These are phyloP conservation scores for Philereme vetulata DNA, from an alignment of 2,888 invertebrate genomes.

Conservation along the genomic window DNA sequence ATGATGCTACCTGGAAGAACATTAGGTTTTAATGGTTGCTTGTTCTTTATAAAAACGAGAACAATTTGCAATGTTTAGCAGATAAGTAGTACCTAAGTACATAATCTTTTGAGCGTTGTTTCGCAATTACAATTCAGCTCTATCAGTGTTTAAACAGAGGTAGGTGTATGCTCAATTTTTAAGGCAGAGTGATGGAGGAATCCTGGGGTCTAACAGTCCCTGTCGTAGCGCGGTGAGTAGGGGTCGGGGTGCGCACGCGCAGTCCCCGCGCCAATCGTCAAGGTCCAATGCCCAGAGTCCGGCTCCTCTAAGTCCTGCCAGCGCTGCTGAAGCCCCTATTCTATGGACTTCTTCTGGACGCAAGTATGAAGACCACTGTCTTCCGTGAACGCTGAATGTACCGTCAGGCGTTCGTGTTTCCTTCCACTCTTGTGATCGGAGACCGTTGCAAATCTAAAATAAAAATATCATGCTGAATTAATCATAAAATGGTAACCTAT, in stretches of 20 bases:
- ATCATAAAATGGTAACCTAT: too few species aligned
- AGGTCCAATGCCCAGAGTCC: slow-evolving; percentile 92
- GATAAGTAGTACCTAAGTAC: neutral
- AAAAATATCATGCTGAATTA: slow-evolving; percentile 1
- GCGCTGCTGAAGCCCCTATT: slow-evolving; percentile 84
- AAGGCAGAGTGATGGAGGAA: slow-evolving; percentile 54
- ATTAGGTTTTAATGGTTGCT: neutral
- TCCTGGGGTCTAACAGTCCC: slow-evolving; percentile 63
- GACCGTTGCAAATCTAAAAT: slow-evolving; percentile 82
- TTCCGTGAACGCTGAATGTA: slow-evolving; percentile 87
- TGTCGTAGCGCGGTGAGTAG: slow-evolving; percentile 85
- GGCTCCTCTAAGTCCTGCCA: slow-evolving; percentile 86
- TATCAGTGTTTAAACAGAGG: neutral
- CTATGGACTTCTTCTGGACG: slow-evolving; percentile 86
- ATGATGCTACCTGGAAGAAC: neutral
- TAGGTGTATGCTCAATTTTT: slow-evolving; percentile 22
- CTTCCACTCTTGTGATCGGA: slow-evolving; percentile 84
- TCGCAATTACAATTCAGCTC: neutral
- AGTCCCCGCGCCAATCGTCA: slow-evolving; percentile 89
- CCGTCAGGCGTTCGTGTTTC: slow-evolving; percentile 85
- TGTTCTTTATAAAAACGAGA: neutral
- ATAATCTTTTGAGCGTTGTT: neutral
- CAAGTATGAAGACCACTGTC: slow-evolving; percentile 92
- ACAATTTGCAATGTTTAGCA: neutral
- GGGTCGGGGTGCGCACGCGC: slow-evolving; percentile 88